Percentiles rank a stretch among this genome's conserved stretches.
These are phyloP conservation scores for Papilio aristodemus DNA, from an alignment of 1,140 invertebrate genomes.

Conservation along the genomic window DNA sequence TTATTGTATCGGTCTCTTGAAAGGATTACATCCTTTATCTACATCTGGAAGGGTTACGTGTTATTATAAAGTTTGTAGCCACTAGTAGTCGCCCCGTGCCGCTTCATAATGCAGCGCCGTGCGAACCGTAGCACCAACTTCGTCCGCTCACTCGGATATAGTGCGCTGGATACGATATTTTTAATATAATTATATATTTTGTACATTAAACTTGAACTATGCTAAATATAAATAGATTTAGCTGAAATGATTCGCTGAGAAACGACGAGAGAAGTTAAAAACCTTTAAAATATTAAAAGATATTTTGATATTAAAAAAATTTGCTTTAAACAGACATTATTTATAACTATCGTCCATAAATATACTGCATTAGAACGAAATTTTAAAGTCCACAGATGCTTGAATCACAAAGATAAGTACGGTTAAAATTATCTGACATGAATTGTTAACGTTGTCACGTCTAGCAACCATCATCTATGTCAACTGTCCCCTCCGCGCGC, in stretches of 20 bases:
- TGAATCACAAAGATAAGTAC: not conserved
- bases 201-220: not conserved
- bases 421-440: too few species aligned
- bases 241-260: too few species aligned
- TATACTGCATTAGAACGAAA: too few species aligned
- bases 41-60: slow-evolving; percentile 15
- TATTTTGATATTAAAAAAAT: too few species aligned
- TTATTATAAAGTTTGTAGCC: slow-evolving; percentile 19
- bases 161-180: not conserved
- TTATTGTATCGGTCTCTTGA: not conserved
- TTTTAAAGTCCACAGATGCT: too few species aligned
- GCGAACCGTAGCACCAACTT: slow-evolving; percentile 24
- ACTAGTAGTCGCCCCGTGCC: not conserved
- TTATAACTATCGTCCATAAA: too few species aligned
- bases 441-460: not conserved
- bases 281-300: too few species aligned
- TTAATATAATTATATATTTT: not conserved
- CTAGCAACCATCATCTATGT: not conserved
- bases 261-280: too few species aligned
- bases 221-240: too few species aligned
- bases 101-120: slow-evolving; percentile 20
- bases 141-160: not conserved
- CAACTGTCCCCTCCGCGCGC: not conserved
- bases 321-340: too few species aligned
- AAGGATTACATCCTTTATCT: slow-evolving; percentile 7